These are phyloP conservation scores for Diceros bicornis DNA, from an alignment of 2,797 vertebrate species.

Conservation along the genomic window DNA sequence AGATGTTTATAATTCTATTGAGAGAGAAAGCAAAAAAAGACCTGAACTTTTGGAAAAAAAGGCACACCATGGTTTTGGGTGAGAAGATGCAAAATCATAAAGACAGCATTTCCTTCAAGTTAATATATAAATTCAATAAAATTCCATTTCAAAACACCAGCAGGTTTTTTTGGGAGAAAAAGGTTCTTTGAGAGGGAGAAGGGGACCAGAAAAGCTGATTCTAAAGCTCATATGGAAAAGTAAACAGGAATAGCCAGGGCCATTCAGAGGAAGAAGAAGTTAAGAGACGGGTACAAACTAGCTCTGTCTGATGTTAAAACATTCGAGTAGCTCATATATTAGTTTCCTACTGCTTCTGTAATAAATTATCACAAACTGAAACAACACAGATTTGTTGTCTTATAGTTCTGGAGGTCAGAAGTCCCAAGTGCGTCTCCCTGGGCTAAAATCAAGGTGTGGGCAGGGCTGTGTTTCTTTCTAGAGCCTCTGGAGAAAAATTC, in stretches of 20 bases:
- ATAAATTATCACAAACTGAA: too few species aligned
- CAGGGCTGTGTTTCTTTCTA: too few species aligned
- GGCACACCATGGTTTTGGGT: not conserved
- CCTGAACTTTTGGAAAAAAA: not conserved
- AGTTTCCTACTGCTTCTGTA: too few species aligned
- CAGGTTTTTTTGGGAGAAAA: not conserved
- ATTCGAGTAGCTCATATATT: too few species aligned
- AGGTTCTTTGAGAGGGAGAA: not conserved
- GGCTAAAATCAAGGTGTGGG: too few species aligned
- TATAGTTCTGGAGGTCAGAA: too few species aligned
- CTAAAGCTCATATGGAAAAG: not conserved
- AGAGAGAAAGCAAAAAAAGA: not conserved
- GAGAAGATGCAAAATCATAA: not conserved
- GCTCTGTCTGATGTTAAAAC: too few species aligned
- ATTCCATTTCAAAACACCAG: not conserved
- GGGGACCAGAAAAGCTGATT: not conserved
- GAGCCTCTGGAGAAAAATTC: too few species aligned
- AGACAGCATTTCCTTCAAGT: not conserved
- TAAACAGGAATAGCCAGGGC: not conserved
- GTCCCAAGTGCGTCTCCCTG: too few species aligned
- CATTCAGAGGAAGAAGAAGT: too few species aligned
- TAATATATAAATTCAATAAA: not conserved
- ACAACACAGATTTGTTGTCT: too few species aligned
- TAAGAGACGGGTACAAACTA: too few species aligned
- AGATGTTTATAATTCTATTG: not conserved